A percentile compares a stretch with the other conserved stretches of the same genome.
Conservation (phyloP, 2,888 invertebrate genomes). For the Theristus sp. region DNA sequence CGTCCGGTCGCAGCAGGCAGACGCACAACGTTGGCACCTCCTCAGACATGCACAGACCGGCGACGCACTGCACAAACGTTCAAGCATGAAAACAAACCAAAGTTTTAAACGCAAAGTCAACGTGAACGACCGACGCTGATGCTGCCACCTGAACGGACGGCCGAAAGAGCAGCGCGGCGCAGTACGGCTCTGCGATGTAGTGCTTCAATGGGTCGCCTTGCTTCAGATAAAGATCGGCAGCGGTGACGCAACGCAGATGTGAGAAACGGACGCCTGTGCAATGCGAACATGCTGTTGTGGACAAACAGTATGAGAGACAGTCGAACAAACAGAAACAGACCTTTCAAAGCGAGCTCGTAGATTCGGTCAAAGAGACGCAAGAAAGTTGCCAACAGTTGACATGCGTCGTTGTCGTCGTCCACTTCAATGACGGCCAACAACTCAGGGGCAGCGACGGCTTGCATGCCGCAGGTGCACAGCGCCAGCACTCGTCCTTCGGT, state of each 20-base stretch:
- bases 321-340: neutral
- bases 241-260: neutral
- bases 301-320: no score
- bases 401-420: neutral
- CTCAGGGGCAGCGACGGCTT: neutral
- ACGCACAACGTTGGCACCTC: neutral
- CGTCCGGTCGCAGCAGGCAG: neutral
- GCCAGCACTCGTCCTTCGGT: neutral
- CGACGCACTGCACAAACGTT: no score
- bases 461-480: neutral
- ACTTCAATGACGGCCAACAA: neutral
- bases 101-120: no score
- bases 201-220: neutral
- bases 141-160: neutral
- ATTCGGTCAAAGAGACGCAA: neutral
- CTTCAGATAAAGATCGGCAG: neutral
- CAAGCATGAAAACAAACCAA: no score
- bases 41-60: no score
- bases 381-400: neutral
- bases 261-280: neutral
- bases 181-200: neutral
- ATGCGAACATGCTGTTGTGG: neutral
- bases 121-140: no score
- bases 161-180: neutral
- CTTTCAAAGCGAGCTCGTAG: neutral